Evolutionary conservation across 2,888 invertebrate species (phyloP), one percentile per base, ranked within the genome.

Genomic region (Gordius sp.): DNA sequence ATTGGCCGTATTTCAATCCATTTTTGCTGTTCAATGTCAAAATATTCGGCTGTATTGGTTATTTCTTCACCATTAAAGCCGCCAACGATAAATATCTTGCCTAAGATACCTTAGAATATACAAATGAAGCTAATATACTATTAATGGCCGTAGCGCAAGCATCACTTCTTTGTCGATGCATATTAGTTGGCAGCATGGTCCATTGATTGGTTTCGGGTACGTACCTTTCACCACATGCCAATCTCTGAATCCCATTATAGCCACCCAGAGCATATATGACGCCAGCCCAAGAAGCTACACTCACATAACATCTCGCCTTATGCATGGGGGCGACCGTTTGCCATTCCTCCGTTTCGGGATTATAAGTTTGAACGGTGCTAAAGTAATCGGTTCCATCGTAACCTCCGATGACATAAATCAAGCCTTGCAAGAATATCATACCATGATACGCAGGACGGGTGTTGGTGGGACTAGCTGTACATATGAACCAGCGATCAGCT

Each of bases 261-360:
- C 83, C 83, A 0, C 84, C 84, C 77, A 84, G 80, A 0, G 83
- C 83, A 67, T 81, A 84, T 61, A 84, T 78, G 39, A 78, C 73
- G 63, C 79, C 78, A 59, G 79, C 76, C 8, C 81, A 67, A 13
- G 81, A 79, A 0, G 81, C 78, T 1, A 82, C 81, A 62, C 82
- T 82, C 1, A 84, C 82, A 67, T 85, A 85, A 67, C 83, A 82
- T 57, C 83, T 71, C 1, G 58, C 18, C 41, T 2, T 39, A 55
- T 59, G 27, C 60, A 59, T 59, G n/a, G 59, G 60, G 13, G 57
- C 59, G 18, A 24, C 57, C 20, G 23, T 33, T 2, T 28, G 1
- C 59, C 59, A 60, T 20, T 23, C 33, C 2, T 20, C 56, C 2
- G 28, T 57, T 13, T 58, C 56, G 16, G 57, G 26, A 24, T 59